Evolutionary conservation across 2,113 vertebrate species (phyloP).

Genomic region (Clarias magur): DNA sequence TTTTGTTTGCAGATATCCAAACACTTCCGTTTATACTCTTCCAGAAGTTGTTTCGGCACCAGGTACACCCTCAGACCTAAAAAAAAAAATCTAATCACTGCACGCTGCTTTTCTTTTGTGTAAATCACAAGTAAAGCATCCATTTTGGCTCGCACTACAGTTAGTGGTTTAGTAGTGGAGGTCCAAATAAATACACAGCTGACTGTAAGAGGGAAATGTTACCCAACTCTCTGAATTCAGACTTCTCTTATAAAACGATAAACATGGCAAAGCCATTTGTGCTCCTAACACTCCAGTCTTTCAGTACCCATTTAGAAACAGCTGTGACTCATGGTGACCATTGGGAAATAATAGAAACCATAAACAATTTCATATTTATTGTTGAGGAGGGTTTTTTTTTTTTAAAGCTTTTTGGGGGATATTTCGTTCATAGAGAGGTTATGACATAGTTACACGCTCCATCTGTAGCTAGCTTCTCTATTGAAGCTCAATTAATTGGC

Average conservation of each 20-base stretch:
- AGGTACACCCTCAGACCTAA: no score
- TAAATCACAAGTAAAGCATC: no score
- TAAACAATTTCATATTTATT: conserved; percentile 19
- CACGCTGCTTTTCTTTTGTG: no score
- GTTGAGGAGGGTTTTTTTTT: background rate
- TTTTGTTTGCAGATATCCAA: no score
- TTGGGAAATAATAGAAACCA: conserved; percentile 18
- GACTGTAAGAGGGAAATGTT: conserved; percentile 6
- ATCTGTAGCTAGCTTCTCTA: conserved; percentile 8
- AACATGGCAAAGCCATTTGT: conserved; percentile 6
- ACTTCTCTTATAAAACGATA: background rate
- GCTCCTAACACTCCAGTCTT: background rate
- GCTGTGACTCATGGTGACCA: background rate
- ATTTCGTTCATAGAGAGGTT: background rate
- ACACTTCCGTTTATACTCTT: no score
- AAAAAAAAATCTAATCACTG: no score
- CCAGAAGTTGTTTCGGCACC: no score
- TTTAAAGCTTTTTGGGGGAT: background rate
- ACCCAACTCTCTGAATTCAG: background rate
- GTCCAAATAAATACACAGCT: background rate
- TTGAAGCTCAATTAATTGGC: conserved; percentile 1
- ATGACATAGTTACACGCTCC: conserved; percentile 1
- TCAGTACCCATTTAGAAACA: conserved; percentile 10
- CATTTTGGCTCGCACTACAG: no score
- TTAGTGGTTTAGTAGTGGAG: background rate